phyloP scores from a whole-genome alignment of 2,888 invertebrate genomes.

The Vanessa cardui region DNA sequence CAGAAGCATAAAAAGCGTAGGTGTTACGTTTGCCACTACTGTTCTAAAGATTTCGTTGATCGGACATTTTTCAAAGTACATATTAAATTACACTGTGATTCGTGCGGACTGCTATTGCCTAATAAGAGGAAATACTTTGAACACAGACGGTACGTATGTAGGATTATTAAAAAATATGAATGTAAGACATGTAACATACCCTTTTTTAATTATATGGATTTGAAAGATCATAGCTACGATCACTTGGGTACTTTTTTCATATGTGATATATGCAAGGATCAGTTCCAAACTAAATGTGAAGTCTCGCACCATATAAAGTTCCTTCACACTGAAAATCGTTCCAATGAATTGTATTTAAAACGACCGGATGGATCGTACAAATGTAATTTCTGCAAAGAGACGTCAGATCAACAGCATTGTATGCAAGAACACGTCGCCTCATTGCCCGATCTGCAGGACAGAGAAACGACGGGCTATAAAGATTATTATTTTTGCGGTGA shows the following conservation, averaged over 20 bases:
- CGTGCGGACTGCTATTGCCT: conserved; percentile 54
- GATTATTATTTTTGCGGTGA: conserved; percentile 71
- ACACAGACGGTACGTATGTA: conserved; percentile 59
- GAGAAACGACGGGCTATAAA: conserved; percentile 62
- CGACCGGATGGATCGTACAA: conserved; percentile 54
- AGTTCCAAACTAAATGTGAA: conserved; percentile 60
- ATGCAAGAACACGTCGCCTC: conserved; percentile 57
- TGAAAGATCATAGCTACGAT: conserved; percentile 70
- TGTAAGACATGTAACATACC: conserved; percentile 59
- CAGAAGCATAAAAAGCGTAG: conserved; percentile 66
- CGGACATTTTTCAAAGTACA: conserved; percentile 73
- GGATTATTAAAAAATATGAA: conserved; percentile 53
- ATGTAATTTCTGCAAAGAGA: conserved; percentile 69
- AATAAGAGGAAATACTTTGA: conserved; percentile 53
- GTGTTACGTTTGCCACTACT: conserved; percentile 73
- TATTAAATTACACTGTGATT: conserved; percentile 69
- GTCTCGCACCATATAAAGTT: conserved; percentile 64
- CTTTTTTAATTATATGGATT: conserved; percentile 63
- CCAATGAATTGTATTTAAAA: conserved; percentile 51
- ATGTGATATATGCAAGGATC: conserved; percentile 71
- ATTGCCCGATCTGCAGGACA: conserved; percentile 63
- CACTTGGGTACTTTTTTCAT: conserved; percentile 54
- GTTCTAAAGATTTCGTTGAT: conserved; percentile 65
- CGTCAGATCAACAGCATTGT: conserved; percentile 54
- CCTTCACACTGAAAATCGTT: conserved; percentile 57